Evolutionary conservation across 2,888 invertebrate genomes (phyloP), one percentile per base, ranked within the genome.

Genomic region (Stenichneumon culpator): DNA sequence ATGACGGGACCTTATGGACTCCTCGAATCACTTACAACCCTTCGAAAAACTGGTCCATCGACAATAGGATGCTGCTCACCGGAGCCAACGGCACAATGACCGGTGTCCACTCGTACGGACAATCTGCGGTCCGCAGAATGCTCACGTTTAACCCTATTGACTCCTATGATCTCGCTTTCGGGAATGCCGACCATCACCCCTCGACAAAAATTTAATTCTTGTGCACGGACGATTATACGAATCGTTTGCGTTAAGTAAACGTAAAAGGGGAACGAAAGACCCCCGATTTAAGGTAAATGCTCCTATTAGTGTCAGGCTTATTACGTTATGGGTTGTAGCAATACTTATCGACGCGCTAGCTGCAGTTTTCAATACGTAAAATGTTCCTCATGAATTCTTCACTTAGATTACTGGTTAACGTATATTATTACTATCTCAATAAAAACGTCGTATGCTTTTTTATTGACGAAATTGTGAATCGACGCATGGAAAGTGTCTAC

Each of bases 11-110:
- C 57, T 70, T 16, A 63, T 22, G 57, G 22, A 25, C 22, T 57
- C 57, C 25, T 57, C 57, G 14, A 25, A 25, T 57, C 57, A 63
- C 54, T 70, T 69, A 57, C n/a, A 73, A 68, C 79, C 79, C 25
- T 22, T 25, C 39, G 50, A 82, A 88, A 88, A 90, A 93, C 93
- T 92, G 93, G 93, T 93, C 93, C 93, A 92, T 86, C 83, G 11
- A 84, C 82, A 85, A 85, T 85, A 19, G 65, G 82, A 85, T 85
- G 85, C 85, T 85, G 85, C 50, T 65, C 72, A 52, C 3, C 25
- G 57, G 54, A 78, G 77, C 80, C 79, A 54, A 28, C n/a, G 65
- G 74, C 78, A 89, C 89, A 90, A 90, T 91, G 88, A 77, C 90
- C 92, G 89, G 85, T 92, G 93, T 92, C 93, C 92, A 91, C 90